A percentile compares a stretch with the other conserved stretches of the same genome.
phyloP scores from a whole-genome alignment of 2,888 invertebrate species.

The Hypercompe scribonia region DNA sequence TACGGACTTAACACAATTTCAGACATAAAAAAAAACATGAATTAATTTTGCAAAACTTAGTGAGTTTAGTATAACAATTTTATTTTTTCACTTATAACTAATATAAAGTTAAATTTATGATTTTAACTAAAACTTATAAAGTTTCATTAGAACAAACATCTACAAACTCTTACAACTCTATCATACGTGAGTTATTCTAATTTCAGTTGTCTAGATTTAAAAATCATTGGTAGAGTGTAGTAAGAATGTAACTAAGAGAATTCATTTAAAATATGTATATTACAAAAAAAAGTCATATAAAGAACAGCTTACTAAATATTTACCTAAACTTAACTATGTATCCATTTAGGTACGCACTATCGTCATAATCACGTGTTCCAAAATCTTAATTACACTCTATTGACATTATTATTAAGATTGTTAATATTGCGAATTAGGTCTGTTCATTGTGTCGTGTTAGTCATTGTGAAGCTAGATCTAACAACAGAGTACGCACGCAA shows the following conservation, averaged over 20 bases:
- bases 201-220: background rate
- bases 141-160: too few species aligned
- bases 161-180: too few species aligned
- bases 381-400: constrained; percentile 1
- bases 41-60: background rate
- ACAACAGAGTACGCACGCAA: background rate
- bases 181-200: background rate
- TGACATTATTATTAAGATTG: background rate
- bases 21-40: background rate
- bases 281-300: too few species aligned
- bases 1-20: background rate
- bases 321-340: background rate
- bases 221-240: too few species aligned
- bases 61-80: background rate
- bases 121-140: too few species aligned
- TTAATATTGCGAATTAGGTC: constrained; percentile 1
- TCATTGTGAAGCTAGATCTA: background rate
- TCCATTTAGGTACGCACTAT: background rate
- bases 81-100: too few species aligned
- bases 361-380: background rate
- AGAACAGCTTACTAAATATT: too few species aligned
- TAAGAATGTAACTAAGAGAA: too few species aligned
- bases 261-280: too few species aligned
- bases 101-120: too few species aligned
- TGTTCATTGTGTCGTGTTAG: background rate